Conservation (phyloP, 2,113 vertebrate genomes). For the Megaceryle maxima region DNA sequence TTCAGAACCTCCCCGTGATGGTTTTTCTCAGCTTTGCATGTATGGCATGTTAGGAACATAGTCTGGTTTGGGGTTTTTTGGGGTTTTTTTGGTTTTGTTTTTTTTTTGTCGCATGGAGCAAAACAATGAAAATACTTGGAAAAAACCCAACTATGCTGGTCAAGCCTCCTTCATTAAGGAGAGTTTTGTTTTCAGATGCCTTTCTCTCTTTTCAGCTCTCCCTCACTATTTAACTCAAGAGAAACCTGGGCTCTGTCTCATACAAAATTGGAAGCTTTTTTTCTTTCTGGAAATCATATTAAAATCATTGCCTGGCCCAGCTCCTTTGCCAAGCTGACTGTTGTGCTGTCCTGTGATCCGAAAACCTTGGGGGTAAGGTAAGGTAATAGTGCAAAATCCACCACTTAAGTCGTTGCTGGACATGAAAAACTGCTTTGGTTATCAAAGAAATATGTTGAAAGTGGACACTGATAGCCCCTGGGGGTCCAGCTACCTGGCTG, state of each 20-base stretch:
- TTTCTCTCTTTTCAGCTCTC: not conserved
- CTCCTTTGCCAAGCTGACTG: not conserved
- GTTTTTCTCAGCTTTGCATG: not conserved
- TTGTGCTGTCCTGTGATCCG: not conserved
- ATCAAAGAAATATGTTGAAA: conserved; percentile 34
- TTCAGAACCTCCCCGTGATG: accelerated
- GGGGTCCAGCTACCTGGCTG: conserved; percentile 11
- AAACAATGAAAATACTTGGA: conserved; percentile 33
- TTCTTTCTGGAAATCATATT: conserved; percentile 11
- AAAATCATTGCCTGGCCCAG: not conserved
- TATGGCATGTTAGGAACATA: not conserved
- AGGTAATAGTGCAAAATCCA: conserved; percentile 48
- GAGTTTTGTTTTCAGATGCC: not conserved
- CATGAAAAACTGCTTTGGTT: not conserved
- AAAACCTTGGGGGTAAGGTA: conserved; percentile 43
- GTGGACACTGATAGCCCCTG: not conserved
- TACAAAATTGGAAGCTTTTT: not conserved
- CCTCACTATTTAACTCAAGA: not conserved
- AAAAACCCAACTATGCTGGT: not conserved
- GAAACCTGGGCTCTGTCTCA: not conserved
- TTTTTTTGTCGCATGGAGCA: not conserved
- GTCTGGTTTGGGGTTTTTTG: not conserved
- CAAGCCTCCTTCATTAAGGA: not conserved
- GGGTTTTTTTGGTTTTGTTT: not conserved
- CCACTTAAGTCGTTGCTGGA: conserved; percentile 25